These are phyloP conservation scores for Prunella strophiata DNA, from an alignment of 2,797 vertebrate species.

Conservation along the genomic window DNA sequence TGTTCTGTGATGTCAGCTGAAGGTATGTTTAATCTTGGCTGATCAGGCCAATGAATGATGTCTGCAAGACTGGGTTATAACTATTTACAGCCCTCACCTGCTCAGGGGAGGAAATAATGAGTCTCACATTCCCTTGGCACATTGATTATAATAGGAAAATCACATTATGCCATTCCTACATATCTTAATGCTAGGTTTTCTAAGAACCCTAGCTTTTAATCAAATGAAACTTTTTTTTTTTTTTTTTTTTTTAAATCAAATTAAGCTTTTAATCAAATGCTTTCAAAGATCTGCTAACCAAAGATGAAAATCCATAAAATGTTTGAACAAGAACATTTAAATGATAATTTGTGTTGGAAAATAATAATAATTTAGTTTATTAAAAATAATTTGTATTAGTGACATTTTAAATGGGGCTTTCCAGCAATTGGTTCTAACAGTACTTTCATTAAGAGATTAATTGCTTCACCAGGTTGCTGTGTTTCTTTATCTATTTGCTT, in stretches of 20 bases:
- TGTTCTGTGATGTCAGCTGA: background rate
- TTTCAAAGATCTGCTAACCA: background rate
- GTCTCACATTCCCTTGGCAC: background rate
- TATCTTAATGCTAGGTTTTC: background rate
- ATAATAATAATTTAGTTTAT: background rate
- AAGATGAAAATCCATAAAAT: background rate
- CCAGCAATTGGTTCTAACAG: background rate
- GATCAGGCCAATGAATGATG: background rate
- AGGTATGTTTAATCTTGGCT: background rate
- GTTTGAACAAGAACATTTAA: background rate
- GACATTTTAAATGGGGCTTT: background rate
- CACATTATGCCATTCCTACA: background rate
- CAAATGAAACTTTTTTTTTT: background rate
- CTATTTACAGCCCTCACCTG: background rate
- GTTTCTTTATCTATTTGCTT: background rate
- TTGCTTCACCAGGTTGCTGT: background rate
- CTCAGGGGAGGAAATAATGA: fast-evolving
- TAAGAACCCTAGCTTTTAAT: background rate
- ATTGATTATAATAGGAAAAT: background rate
- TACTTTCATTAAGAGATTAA: background rate
- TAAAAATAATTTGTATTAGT: background rate
- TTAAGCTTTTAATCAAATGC: background rate
- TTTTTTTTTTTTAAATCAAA: no score
- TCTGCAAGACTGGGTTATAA: background rate
- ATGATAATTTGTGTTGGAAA: background rate